Conservation (phyloP, 1,140 invertebrate genomes). For the Drosophila melanica region DNA sequence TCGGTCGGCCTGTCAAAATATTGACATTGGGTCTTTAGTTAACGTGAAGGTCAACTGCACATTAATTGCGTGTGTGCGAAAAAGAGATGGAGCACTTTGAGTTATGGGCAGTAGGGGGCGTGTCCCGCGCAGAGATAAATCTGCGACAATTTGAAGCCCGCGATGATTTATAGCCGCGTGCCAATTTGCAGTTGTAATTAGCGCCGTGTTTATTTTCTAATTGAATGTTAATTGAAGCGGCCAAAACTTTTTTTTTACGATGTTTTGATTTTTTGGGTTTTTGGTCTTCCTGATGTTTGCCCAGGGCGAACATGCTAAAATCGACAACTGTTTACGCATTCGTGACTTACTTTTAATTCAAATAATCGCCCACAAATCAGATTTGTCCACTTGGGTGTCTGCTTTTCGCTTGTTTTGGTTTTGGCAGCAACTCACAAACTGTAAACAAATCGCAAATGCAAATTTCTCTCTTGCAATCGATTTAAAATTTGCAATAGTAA, state of each 20-base stretch:
- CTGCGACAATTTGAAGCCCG: constrained; percentile 53
- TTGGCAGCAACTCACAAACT: constrained; percentile 16
- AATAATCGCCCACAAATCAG: constrained; percentile 73
- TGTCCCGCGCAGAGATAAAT: constrained; percentile 53
- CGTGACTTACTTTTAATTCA: constrained; percentile 81
- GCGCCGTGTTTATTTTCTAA: constrained; percentile 72
- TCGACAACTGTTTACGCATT: constrained; percentile 54
- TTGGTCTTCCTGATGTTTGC: constrained; percentile 14
- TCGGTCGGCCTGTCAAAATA: constrained; percentile 69
- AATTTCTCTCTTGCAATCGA: constrained; percentile 23
- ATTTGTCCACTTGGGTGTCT: constrained; percentile 42
- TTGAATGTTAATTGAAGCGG: constrained; percentile 72
- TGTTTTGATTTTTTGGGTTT: constrained; percentile 1
- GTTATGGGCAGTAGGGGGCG: constrained; percentile 25
- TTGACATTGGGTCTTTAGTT: constrained; percentile 76
- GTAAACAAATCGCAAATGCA: constrained; percentile 22
- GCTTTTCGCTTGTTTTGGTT: constrained; percentile 37
- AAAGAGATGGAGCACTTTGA: background rate
- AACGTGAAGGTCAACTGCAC: constrained; percentile 72
- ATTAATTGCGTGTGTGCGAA: constrained; percentile 63
- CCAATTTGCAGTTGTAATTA: constrained; percentile 60
- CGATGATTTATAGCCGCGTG: constrained; percentile 28
- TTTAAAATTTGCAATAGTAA: constrained; percentile 9
- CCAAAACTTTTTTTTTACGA: constrained; percentile 16
- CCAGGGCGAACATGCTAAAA: constrained; percentile 63